Evolutionary conservation across 2,113 vertebrate genomes (phyloP), one percentile per base, ranked within the genome.

Genomic region (Solea senegalensis): DNA sequence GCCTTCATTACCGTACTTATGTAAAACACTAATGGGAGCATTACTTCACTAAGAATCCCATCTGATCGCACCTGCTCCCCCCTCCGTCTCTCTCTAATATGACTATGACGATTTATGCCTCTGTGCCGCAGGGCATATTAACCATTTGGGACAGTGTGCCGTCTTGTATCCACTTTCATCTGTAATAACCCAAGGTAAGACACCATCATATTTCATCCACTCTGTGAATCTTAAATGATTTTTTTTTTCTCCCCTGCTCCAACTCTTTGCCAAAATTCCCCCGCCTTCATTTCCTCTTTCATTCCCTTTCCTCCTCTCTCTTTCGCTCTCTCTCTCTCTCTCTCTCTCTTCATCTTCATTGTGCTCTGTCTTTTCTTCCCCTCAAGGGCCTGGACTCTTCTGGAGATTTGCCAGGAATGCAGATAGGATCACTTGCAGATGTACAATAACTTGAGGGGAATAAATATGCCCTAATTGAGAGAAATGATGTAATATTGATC

Each of bases 401-500:
- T 78, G 51, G 80, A 89, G n/a, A 4, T 63, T 49, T 73, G 81
- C 58, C 80, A 56, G 76, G 67, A 87, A 85, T 87, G 69, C 74
- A 84, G 80, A 89, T 86, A 87, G 80, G 73, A 51, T 88, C 78
- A 44, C 82, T 81, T 67, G 69, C 71, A 85, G 81, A 89, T 79
- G 84, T 89, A 88, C 86, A 84, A 79, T 89, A 67, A 69, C 48
- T 78, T 84, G 74, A 87, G 80, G 82, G 83, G 85, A 91, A 90
- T 82, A 92, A 94, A 89, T 72, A 83, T 82, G 79, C 77, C 65
- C 86, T 85, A 91, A 85, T 91, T 89, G 89, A 84, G 82, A 88
- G 91, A 93, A 88, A 81, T 89, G 69, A 89, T 90, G 83, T 86
- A 84, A 88, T 92, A 91, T 87, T 86, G 88, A 78, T 80, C 76